These are phyloP conservation scores for Cerastis leucographa DNA, from an alignment of 2,888 invertebrate species.

Conservation along the genomic window DNA sequence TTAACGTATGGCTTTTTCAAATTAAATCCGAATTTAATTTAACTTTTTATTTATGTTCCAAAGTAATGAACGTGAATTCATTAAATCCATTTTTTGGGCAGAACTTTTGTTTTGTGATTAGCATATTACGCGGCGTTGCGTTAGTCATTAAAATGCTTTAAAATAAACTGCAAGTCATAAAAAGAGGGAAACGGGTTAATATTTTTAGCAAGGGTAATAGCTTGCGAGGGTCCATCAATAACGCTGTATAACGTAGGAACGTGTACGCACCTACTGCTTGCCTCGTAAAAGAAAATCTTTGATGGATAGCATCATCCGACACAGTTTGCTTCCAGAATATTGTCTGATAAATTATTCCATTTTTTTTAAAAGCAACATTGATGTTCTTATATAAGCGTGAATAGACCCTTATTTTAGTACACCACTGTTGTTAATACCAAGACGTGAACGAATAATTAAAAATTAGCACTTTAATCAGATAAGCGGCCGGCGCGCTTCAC, in stretches of 20 bases:
- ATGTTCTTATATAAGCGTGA: too few relatives aligned
- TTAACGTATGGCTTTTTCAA: conserved; percentile 26
- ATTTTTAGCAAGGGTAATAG: conserved; percentile 64
- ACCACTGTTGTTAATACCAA: conserved; percentile 65
- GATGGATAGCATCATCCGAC: conserved; percentile 72
- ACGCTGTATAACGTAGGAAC: conserved; percentile 63
- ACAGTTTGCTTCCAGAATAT: conserved; percentile 72
- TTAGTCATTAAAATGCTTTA: conserved; percentile 63
- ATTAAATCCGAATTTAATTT: conserved; percentile 24
- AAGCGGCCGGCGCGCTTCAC: conserved; percentile 63
- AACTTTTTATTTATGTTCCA: conserved; percentile 44
- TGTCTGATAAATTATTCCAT: conserved; percentile 69
- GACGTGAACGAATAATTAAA: conserved; percentile 68
- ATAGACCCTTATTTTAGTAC: conserved; percentile 29
- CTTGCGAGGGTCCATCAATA: conserved; percentile 69
- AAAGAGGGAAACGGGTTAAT: conserved; percentile 63
- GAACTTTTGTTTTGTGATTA: conserved; percentile 65
- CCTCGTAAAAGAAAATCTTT: conserved; percentile 72
- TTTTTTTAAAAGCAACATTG: conserved; percentile 50
- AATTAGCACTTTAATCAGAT: conserved; percentile 71
- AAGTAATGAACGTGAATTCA: conserved; percentile 55
- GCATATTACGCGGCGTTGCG: conserved; percentile 61
- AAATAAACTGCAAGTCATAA: conserved; percentile 69
- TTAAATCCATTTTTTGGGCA: conserved; percentile 57
- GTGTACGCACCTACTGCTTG: conserved; percentile 63